Base-by-base conservation (phyloP, 1,140 invertebrate species). In the Homarus americanus region DNA sequence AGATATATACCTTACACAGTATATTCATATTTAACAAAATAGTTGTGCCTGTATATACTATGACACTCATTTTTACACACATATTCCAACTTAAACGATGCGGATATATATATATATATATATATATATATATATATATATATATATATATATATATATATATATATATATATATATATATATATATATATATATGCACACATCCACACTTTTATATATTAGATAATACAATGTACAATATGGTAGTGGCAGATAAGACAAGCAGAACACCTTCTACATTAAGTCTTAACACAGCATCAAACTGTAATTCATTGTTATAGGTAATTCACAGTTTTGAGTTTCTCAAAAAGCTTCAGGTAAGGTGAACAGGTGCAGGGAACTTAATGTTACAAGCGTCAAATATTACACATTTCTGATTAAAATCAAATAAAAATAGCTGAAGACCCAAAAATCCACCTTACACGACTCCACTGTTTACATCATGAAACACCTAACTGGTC, bases 111-210 rank as follows among this genome's bases (percentile, higher is more conserved):
- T 66, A 66, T 66, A 28, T 32, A 66, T 66, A 66, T 66, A 28
- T 66, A 66, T 66, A 66, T 66, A 66, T 66, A 32, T 66, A 66
- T 66, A 66, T 66, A 66, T 32, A 28, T 66, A 66, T 32, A 66
- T n/a, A 66, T 66, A 66, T 66, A 66, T 66, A 66, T 66, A 66
- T 66, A 66, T 66, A 66, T 66, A 66, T 66, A 28, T 32, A 66
- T 66, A 66, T 66, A 28, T 66, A 66, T 66, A 66, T 28, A 66
- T 28, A 32, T 28, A 66, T 28, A 66, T 28, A 58, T 10, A 66
- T 28, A 66, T 32, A 69, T 32, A 69, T 32, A 69, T 32, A 69
- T 32, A 69, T 32, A 69, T 32, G 32, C 12, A 69, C 12, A 69
- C 12, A 69, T 32, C 28, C 12, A 69, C 12, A 69, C 12, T 28